Base-by-base conservation (phyloP, 2,888 invertebrate genomes). In the Pristionchus mayeri region DNA sequence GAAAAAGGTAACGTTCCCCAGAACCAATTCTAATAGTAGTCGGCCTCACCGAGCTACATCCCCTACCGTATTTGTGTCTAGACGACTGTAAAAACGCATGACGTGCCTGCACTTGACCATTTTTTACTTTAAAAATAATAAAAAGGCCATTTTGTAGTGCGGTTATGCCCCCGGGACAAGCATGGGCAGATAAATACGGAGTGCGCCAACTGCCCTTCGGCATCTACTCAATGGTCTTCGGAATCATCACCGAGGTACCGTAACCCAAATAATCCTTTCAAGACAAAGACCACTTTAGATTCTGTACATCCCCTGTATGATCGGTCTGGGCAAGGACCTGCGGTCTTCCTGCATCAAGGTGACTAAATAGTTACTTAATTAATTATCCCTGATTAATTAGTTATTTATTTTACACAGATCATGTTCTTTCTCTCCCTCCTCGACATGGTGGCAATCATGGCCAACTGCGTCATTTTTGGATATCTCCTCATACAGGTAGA, bases 301-400 rank as follows among this genome's bases (percentile, higher is more conserved):
- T 13, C 71, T 71, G 18, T 67, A 67, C 67, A 67, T 71, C 18
- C 71, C 71, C 24, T 71, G 71, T 24, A 71, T 67, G 67, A 67
- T 67, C n/a, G 63, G 63, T 2, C 34, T 63, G 30, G 63, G 63
- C 63, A 63, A 21, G 34, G 63, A 63, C 21, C 34, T 63, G 34
- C 63, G 63, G 21, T 63, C 63, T 4, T 63, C 63, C 11, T 63
- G 63, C 21, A 63, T 63, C 30, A 63, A 63, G 34, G 63, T 63
- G 34, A 34, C 34, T 24, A 27, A 57, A n/a, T 57, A 27, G n/a
- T 27, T 24, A 57, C 27, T 16, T 63, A 34, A 44, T 6, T 6
- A 44, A 44, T 44, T 44, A 44, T 44, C 13, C 44, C 44, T n/a
- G n/a, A 44, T 13, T 9, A 44, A 44, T 2, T 37, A 67, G 27